phyloP scores from a whole-genome alignment of 2,888 invertebrate genomes.

The Cosmia trapezina region DNA sequence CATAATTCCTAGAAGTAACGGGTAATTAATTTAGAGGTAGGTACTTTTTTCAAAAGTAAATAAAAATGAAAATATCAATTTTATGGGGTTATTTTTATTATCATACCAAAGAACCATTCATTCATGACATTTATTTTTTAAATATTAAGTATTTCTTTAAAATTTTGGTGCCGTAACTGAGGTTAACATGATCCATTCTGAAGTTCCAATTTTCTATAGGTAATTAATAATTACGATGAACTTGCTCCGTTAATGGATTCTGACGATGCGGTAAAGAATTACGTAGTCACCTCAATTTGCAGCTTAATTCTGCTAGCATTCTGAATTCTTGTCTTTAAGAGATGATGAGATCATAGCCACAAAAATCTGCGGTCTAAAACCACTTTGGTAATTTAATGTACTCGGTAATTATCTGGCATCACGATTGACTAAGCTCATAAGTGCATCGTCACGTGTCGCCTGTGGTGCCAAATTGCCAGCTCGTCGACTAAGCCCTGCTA shows the following conservation, averaged over 20 bases:
- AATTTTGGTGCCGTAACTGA: too few relatives aligned
- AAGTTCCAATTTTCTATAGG: too few relatives aligned
- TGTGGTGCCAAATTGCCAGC: slow-evolving; percentile 35
- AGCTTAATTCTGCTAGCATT: slow-evolving; percentile 10
- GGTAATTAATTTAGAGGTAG: too few relatives aligned
- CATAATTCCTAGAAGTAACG: slow-evolving; percentile 19
- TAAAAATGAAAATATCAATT: too few relatives aligned
- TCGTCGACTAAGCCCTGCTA: slow-evolving; percentile 41
- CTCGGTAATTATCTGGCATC: slow-evolving; percentile 50
- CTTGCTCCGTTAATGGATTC: slow-evolving; percentile 19
- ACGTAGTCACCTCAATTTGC: slow-evolving; percentile 6
- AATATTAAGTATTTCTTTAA: too few relatives aligned
- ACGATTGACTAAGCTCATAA: slow-evolving; percentile 37
- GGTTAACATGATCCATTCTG: too few relatives aligned
- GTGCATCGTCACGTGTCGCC: slow-evolving; percentile 38
- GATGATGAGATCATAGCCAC: slow-evolving; percentile 22
- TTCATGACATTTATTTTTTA: too few relatives aligned
- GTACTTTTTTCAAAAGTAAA: too few relatives aligned
- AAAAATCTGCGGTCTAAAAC: slow-evolving; percentile 36
- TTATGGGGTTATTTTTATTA: too few relatives aligned
- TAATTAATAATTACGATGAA: slow-evolving; percentile 18
- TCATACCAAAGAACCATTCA: too few relatives aligned
- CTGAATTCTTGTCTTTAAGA: slow-evolving; percentile 14
- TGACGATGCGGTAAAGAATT: background rate
- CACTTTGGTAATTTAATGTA: slow-evolving; percentile 47